These are phyloP conservation scores for Andinoacara biseriatus DNA, from an alignment of 2,113 vertebrate species.

Conservation along the genomic window DNA sequence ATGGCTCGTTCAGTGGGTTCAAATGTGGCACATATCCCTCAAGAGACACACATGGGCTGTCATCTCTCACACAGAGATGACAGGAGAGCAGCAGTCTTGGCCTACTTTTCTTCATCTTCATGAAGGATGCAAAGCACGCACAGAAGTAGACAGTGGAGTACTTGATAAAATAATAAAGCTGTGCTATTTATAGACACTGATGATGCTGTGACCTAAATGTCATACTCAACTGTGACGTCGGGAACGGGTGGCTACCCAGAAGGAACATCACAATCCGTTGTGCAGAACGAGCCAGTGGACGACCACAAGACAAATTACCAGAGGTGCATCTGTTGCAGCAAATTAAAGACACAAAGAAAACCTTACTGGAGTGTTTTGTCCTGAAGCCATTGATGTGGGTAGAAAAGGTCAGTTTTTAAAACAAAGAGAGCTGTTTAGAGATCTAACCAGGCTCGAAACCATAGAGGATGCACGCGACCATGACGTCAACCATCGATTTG, in stretches of 20 bases:
- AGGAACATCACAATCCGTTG: constrained; percentile 11
- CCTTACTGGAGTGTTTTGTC: constrained; percentile 12
- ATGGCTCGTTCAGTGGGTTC: constrained; percentile 15
- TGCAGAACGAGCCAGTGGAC: neutral
- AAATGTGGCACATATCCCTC: constrained; percentile 31
- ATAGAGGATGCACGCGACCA: neutral
- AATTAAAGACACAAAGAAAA: neutral
- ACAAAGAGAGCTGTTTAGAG: neutral
- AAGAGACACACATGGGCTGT: constrained; percentile 30
- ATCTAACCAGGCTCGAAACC: neutral
- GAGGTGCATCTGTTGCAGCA: neutral
- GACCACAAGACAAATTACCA: constrained; percentile 11
- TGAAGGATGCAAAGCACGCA: constrained; percentile 34
- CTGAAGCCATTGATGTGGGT: neutral
- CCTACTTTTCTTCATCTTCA: constrained; percentile 55
- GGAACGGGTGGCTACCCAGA: neutral
- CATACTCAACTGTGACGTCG: constrained; percentile 32
- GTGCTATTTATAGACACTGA: constrained; percentile 62
- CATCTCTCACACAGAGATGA: constrained; percentile 29
- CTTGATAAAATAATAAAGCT: constrained; percentile 67
- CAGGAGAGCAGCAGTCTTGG: constrained; percentile 37
- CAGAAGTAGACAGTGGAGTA: constrained; percentile 29
- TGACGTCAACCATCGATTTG: neutral
- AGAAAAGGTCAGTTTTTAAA: neutral
- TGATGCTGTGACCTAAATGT: constrained; percentile 44